phyloP scores from a whole-genome alignment of 37 sponge, comb jelly and placozoan genomes.

The Corticium candelabrum region DNA sequence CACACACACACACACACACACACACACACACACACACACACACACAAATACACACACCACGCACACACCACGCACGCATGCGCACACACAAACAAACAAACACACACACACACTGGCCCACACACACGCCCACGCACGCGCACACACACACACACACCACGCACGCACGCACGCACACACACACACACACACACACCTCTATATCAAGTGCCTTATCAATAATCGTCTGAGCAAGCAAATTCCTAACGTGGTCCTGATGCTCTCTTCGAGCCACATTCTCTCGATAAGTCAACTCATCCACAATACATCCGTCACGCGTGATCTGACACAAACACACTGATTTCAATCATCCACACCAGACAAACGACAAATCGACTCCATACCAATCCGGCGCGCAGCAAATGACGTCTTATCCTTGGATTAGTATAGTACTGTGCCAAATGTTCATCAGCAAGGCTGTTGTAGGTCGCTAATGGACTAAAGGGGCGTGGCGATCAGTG shows the following conservation, averaged over 20 bases:
- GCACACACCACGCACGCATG: no score
- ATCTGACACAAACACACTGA: conserved; percentile 35
- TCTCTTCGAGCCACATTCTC: conserved; percentile 40
- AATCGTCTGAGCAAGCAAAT: conserved; percentile 44
- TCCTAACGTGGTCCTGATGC: conserved; percentile 26
- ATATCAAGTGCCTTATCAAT: conserved; percentile 56
- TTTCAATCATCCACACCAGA: no score
- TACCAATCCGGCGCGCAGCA: conserved; percentile 82
- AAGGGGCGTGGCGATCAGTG: no score
- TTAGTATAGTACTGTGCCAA: conserved; percentile 64
- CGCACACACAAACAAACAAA: no score
- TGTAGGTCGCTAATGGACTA: conserved; percentile 78
- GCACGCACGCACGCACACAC: not conserved
- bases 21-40: no score
- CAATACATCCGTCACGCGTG: conserved; percentile 59
- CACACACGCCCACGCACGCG: no score
- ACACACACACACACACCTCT: conserved; percentile 56
- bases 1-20: no score
- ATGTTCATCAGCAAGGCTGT: conserved; percentile 81
- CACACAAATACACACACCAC: no score
- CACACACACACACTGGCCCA: no score
- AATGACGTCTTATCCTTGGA: conserved; percentile 46
- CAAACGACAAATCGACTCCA: no score
- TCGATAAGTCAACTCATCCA: conserved; percentile 65
- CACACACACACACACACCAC: not conserved